Base-by-base conservation (phyloP, 2,888 invertebrate genomes). In the Busseola fusca region DNA sequence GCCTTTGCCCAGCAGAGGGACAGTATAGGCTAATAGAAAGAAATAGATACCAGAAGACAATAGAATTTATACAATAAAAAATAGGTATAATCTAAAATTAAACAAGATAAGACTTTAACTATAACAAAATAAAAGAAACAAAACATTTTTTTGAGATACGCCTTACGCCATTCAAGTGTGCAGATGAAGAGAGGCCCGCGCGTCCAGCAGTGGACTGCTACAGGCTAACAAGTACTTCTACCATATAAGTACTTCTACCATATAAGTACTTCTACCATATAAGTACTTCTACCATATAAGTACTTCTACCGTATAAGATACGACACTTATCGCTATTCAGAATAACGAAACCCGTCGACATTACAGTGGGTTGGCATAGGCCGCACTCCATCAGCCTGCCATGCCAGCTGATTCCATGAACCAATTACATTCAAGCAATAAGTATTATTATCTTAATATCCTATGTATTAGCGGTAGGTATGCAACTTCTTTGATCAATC, bases 391-490 rank as follows among this genome's bases (percentile, higher is more conserved):
- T 30, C 59, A n/a, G 50, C 56, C 40, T n/a, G n/a, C n/a, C n/a
- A n/a, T 37, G 42, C 69, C 30, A 48, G 52, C 67, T 65, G 58
- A 62, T 69, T 66, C 57, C 69, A 74, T 72, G 67, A 74, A 67
- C 59, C 67, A 72, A 62, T 78, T 77, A 80, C 63, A 57, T 63
- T 72, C 58, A 77, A 84, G 84, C 76, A 81, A 79, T 73, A 58
- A 12, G 77, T 52, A 77, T 78, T 69, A 74, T 83, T 86, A 87
- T 85, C 87, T 78, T 77, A 80, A 76, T 77, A 79, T 80, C 67
- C 73, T 66, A 74, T 84, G 82, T 84, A 25, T 40, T 25, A 37
- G 10, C 18, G 25, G 6, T 25, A 40, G 18, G 59, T 18, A 40
- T 25, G 18, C 16, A 3, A 37, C 34, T 58, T n/a, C 16, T 18